These are phyloP conservation scores for Manis javanica DNA, from an alignment of 2,797 vertebrate genomes.

Conservation along the genomic window DNA sequence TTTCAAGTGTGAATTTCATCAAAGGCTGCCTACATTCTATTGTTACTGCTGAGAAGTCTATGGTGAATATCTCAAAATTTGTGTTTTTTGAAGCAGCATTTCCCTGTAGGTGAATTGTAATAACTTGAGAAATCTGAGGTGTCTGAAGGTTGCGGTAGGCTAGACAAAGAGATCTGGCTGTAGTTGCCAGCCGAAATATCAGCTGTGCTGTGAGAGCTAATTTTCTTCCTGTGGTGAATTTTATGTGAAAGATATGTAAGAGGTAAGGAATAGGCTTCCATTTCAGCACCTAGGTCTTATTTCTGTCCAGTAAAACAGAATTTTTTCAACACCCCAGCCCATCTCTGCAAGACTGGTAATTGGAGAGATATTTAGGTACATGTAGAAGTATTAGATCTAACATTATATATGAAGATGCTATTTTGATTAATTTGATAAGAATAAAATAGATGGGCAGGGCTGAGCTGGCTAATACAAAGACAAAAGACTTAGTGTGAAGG, in stretches of 20 bases:
- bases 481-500: neutral
- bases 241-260: neutral
- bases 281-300: neutral
- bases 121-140: neutral
- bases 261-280: neutral
- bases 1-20: constrained; percentile 14
- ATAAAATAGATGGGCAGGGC: rapidly evolving
- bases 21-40: neutral
- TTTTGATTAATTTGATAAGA: neutral
- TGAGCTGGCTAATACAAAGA: neutral
- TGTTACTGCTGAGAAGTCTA: constrained; percentile 9
- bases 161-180: neutral
- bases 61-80: constrained; percentile 40
- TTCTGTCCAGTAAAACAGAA: neutral
- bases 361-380: neutral
- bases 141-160: neutral
- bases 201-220: neutral
- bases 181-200: neutral
- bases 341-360: neutral
- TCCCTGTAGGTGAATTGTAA: neutral
- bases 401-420: neutral
- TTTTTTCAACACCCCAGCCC: neutral
- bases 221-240: neutral
- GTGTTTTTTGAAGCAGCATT: constrained; percentile 44
- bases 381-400: neutral